phyloP scores from a whole-genome alignment of 1,140 invertebrate species.

The Aphelenchoides fujianensis region DNA sequence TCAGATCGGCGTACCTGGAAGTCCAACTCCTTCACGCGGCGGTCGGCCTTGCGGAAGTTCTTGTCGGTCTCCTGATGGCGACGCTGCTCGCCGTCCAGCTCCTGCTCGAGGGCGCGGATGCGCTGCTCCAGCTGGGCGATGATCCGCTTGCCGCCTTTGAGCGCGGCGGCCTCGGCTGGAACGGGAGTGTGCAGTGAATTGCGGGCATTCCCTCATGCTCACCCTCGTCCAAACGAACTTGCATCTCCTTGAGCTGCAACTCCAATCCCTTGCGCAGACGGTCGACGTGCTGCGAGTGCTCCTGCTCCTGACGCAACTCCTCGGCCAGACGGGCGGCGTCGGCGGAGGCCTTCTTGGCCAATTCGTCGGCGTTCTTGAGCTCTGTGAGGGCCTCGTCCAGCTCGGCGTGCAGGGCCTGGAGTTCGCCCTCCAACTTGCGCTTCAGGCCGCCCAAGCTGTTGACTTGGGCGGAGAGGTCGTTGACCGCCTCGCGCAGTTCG shows the following conservation, averaged over 20 bases:
- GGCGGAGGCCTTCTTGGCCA: slow-evolving; percentile 96
- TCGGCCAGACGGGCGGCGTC: slow-evolving; percentile 95
- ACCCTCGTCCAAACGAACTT: slow-evolving; percentile 71
- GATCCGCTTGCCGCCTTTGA: slow-evolving; percentile 91
- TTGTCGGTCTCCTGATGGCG: slow-evolving; percentile 80
- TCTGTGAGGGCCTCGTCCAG: slow-evolving; percentile 93
- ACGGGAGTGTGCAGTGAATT: slow-evolving; percentile 74
- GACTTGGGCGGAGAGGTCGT: slow-evolving; percentile 86
- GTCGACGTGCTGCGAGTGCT: slow-evolving; percentile 94
- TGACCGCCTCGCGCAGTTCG: slow-evolving; percentile 93
- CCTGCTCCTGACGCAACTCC: slow-evolving; percentile 95
- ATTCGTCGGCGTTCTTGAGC: slow-evolving; percentile 92
- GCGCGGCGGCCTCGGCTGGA: slow-evolving; percentile 88
- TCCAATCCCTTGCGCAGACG: slow-evolving; percentile 95
- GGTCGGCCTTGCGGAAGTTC: slow-evolving; percentile 75
- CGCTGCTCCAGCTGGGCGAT: slow-evolving; percentile 68
- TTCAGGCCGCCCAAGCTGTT: slow-evolving; percentile 88
- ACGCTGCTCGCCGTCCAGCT: slow-evolving; percentile 59
- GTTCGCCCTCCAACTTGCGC: slow-evolving; percentile 95
- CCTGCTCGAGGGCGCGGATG: slow-evolving; percentile 60
- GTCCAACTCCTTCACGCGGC: slow-evolving; percentile 71
- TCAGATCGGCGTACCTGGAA: no score
- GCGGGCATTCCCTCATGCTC: neutral
- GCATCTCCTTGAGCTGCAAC: slow-evolving; percentile 94
- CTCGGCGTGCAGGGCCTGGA: slow-evolving; percentile 93